phyloP scores from a whole-genome alignment of 37 sponge, comb jelly and placozoan species.

The Diacarnus erythraeanus region DNA sequence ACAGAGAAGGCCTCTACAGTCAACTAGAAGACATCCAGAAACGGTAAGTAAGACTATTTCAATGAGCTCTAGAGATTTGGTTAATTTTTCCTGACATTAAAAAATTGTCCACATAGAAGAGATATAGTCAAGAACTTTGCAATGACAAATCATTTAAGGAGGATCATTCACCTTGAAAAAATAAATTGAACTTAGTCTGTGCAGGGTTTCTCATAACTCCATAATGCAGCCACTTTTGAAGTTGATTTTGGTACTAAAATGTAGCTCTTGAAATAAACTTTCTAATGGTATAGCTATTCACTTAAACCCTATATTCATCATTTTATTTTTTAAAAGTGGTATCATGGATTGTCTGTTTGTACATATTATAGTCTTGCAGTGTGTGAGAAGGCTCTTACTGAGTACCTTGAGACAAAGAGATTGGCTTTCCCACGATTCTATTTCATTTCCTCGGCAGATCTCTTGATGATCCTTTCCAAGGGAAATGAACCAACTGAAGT shows the following conservation, averaged over 20 bases:
- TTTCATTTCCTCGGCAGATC: conserved; percentile 97
- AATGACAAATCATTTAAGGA: too few species aligned
- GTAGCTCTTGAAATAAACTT: too few species aligned
- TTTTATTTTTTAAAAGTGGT: neutral
- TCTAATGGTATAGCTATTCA: too few species aligned
- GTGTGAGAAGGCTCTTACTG: conserved; percentile 98
- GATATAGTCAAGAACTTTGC: too few species aligned
- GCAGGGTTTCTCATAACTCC: too few species aligned
- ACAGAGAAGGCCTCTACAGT: conserved; percentile 83
- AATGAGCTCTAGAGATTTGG: neutral
- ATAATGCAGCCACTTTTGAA: too few species aligned
- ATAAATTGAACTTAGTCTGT: too few species aligned
- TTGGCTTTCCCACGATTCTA: conserved; percentile 99
- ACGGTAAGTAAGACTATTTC: conserved; percentile 39
- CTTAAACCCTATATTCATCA: too few species aligned
- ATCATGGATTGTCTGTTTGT: too few species aligned
- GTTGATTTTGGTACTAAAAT: too few species aligned
- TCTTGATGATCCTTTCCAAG: conserved; percentile 96
- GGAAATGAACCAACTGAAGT: conserved; percentile 92
- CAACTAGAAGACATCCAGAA: conserved; percentile 90
- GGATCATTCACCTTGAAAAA: neutral
- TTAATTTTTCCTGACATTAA: neutral
- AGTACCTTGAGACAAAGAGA: conserved; percentile 98
- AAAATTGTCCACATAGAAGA: too few species aligned
- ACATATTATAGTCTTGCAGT: conserved; percentile 61